These are phyloP conservation scores for Anomalospiza imberbis DNA, from an alignment of 2,797 vertebrate genomes.

Conservation along the genomic window DNA sequence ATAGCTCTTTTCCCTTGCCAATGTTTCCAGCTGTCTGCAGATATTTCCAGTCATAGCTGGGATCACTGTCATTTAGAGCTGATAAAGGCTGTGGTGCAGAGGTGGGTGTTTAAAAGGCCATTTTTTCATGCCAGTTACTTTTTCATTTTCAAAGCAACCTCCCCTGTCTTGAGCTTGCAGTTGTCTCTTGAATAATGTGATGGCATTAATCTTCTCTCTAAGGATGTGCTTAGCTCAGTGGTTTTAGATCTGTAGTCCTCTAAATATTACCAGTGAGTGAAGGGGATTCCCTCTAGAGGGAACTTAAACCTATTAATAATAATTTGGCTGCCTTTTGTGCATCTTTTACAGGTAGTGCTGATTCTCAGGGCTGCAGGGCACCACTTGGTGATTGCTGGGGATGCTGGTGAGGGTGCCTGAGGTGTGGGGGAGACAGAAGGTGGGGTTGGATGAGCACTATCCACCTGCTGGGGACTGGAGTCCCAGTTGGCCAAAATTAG, in stretches of 20 bases:
- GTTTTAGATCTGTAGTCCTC: conserved; percentile 34
- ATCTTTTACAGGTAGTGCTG: not conserved
- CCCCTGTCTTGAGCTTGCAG: not conserved
- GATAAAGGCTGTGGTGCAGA: not conserved
- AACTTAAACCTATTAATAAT: conserved; percentile 23
- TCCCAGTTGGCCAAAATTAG: not conserved
- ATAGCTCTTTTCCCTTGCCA: not conserved
- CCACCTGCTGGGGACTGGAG: accelerated
- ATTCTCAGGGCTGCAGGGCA: not conserved
- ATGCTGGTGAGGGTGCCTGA: accelerated
- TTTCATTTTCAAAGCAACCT: conserved; percentile 11
- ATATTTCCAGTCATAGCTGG: not conserved
- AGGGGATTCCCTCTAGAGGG: conserved; percentile 17
- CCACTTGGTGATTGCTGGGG: not conserved
- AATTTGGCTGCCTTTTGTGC: not conserved
- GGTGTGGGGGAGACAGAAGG: not conserved
- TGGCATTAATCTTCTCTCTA: conserved; percentile 26
- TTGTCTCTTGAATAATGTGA: conserved; percentile 26
- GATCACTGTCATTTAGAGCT: not conserved
- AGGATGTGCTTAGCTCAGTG: not conserved
- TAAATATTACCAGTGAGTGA: not conserved
- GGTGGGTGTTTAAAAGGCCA: not conserved
- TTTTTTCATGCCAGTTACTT: not conserved
- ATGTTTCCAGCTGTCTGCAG: not conserved
- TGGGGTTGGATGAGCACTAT: accelerated